A percentile compares a stretch with the other conserved stretches of the same genome.
These are phyloP conservation scores for Intellagama lesueurii DNA, from an alignment of 2,797 vertebrate species.

Conservation along the genomic window DNA sequence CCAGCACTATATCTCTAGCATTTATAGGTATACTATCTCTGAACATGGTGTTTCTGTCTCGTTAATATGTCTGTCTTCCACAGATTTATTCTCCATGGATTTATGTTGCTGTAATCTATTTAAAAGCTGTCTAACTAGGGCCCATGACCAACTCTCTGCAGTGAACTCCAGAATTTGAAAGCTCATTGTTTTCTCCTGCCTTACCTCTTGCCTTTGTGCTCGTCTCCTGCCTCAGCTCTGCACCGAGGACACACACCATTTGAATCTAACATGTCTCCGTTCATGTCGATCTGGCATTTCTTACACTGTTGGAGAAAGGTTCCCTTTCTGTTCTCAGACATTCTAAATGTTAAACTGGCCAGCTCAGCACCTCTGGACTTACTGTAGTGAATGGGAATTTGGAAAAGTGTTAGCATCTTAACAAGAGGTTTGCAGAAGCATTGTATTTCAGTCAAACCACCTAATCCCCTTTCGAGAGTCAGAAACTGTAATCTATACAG, in stretches of 20 bases:
- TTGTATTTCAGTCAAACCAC: background rate
- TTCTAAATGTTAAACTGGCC: background rate
- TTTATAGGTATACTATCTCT: background rate
- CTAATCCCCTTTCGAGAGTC: background rate
- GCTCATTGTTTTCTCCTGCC: background rate
- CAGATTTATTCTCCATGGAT: background rate
- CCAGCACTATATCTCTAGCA: background rate
- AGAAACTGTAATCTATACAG: background rate
- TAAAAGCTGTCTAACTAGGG: background rate
- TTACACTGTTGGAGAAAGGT: background rate
- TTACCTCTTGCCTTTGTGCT: constrained; percentile 40
- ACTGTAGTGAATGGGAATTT: constrained; percentile 24
- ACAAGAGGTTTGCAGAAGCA: background rate
- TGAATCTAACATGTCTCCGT: background rate
- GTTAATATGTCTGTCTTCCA: background rate
- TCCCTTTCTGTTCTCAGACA: constrained; percentile 26
- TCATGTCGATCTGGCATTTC: rapidly evolving
- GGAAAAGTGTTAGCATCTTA: background rate
- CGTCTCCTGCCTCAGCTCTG: background rate
- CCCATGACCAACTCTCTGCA: background rate
- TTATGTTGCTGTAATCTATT: background rate
- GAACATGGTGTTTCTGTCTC: background rate
- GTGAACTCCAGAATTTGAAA: background rate
- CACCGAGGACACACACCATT: background rate
- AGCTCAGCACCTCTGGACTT: constrained; percentile 3